These are phyloP conservation scores for Crax fasciolata DNA, from an alignment of 2,797 vertebrate species.

Conservation along the genomic window DNA sequence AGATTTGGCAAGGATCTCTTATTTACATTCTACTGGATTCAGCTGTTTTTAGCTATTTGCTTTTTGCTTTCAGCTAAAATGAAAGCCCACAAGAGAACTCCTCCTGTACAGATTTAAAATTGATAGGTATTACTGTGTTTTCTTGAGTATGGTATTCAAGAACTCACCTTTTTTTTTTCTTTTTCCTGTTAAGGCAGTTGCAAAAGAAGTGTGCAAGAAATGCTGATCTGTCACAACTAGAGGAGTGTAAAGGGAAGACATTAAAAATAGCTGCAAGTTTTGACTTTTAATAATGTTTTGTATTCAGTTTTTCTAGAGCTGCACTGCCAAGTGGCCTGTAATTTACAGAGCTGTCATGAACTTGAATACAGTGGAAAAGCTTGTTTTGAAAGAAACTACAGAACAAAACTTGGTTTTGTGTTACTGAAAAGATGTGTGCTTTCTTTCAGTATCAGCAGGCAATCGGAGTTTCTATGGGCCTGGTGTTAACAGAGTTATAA, in stretches of 20 bases:
- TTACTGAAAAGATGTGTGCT: conserved; percentile 42
- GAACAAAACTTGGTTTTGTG: conserved; percentile 12
- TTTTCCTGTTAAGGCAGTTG: not conserved
- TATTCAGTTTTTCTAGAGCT: not conserved
- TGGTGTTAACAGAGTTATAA: conserved; percentile 62
- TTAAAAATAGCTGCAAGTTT: not conserved
- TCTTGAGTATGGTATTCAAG: not conserved
- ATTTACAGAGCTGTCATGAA: conserved; percentile 16
- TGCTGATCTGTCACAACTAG: not conserved
- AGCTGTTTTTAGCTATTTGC: conserved; percentile 25
- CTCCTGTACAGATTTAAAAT: not conserved
- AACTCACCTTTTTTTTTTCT: not conserved
- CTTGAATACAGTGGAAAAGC: not conserved
- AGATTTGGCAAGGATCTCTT: conserved; percentile 40
- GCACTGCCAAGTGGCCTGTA: not conserved
- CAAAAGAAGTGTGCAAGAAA: not conserved
- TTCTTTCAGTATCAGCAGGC: conserved; percentile 23
- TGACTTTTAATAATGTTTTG: conserved; percentile 11
- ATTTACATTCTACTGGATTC: conserved; percentile 54
- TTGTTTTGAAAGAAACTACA: conserved; percentile 33
- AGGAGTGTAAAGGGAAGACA: not conserved
- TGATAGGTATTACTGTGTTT: not conserved
- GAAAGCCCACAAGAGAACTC: not conserved
- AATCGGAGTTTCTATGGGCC: conserved; percentile 15
- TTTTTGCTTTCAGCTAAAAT: conserved; percentile 56